Percentiles rank a stretch among this genome's conserved stretches.
Conservation (phyloP, 2,113 vertebrate genomes). For the Nipponia nippon region DNA sequence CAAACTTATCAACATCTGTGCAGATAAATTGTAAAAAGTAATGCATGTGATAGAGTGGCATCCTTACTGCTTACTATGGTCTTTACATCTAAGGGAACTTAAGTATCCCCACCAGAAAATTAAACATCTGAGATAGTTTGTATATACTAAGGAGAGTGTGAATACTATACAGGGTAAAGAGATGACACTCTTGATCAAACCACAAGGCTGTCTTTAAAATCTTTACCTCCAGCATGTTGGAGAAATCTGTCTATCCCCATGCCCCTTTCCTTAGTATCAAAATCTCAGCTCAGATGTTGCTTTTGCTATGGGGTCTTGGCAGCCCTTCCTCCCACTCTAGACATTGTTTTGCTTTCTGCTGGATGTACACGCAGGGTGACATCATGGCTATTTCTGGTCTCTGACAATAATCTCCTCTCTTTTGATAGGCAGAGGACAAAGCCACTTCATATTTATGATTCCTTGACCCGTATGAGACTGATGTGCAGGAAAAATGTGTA, state of each 20-base stretch:
- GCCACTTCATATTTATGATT: neutral
- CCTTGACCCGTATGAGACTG: neutral
- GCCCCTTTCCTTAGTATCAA: neutral
- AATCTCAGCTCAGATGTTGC: neutral
- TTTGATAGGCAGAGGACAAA: neutral
- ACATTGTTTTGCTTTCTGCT: conserved; percentile 1
- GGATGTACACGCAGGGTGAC: neutral
- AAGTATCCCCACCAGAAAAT: neutral
- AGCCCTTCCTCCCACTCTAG: neutral
- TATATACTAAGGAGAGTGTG: neutral
- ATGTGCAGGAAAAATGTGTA: neutral
- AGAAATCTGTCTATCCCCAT: neutral
- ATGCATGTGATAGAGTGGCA: too few species aligned
- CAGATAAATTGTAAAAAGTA: neutral
- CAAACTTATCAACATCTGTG: neutral
- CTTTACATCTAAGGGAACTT: neutral
- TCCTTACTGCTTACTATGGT: neutral
- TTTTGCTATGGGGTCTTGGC: neutral
- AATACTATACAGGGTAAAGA: neutral
- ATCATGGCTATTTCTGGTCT: neutral
- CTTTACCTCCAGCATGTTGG: neutral
- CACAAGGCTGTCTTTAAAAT: neutral
- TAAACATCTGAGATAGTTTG: neutral
- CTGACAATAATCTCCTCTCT: neutral
- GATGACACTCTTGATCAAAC: neutral